Evolutionary conservation across 2,113 vertebrate genomes (phyloP).

Genomic region (Ellobius talpinus): DNA sequence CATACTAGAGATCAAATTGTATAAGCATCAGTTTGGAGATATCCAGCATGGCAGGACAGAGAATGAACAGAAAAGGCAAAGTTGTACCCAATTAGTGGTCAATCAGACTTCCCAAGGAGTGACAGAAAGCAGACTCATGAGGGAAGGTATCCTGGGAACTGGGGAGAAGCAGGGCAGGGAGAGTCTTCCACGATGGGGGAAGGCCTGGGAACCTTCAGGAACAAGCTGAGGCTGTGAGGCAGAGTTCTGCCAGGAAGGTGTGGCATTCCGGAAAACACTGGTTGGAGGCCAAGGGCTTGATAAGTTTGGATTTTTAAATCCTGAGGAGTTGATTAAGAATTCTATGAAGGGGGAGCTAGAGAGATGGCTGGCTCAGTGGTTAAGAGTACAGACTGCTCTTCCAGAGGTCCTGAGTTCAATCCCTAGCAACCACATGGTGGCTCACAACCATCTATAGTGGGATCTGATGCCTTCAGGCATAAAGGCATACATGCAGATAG

Average conservation of each 20-base stretch:
- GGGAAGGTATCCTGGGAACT: neutral
- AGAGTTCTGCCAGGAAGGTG: too few species aligned
- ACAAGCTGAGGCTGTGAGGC: neutral
- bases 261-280: neutral
- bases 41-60: neutral
- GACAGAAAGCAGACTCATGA: neutral
- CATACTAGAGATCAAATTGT: neutral
- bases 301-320: neutral
- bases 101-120: neutral
- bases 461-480: neutral
- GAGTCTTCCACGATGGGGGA: neutral
- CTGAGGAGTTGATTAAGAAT: neutral
- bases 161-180: rapidly evolving
- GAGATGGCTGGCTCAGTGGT: neutral
- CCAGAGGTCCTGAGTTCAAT: neutral
- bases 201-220: neutral
- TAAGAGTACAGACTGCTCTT: neutral
- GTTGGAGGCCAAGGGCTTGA: neutral
- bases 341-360: neutral
- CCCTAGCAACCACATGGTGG: neutral
- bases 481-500: neutral
- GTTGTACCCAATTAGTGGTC: neutral
- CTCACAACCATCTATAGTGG: neutral
- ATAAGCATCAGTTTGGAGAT: neutral
- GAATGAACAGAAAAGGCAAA: neutral